phyloP scores from a whole-genome alignment of 2,888 invertebrate genomes.

The Coleophora flavipennella region DNA sequence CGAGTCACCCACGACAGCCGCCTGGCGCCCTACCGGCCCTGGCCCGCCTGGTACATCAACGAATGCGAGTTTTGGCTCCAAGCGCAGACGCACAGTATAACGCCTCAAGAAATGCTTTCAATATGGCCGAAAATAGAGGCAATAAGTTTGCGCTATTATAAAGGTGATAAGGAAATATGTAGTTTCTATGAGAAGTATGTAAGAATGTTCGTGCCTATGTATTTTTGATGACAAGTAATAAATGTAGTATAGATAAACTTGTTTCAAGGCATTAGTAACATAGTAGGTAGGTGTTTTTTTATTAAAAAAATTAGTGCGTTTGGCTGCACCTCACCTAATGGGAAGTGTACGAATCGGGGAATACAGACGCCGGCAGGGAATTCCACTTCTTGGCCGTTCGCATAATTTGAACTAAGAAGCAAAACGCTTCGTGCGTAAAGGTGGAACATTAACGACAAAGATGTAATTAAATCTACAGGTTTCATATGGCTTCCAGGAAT shows the following conservation, averaged over 20 bases:
- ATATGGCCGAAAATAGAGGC: conserved; percentile 29
- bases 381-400: too few relatives aligned
- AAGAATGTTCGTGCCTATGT: conserved; percentile 18
- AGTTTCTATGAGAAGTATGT: conserved; percentile 20
- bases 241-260: too few relatives aligned
- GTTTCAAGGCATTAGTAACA: too few relatives aligned
- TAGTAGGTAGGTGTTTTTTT: too few relatives aligned
- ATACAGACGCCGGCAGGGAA: too few relatives aligned
- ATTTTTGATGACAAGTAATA: neutral
- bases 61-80: conserved; percentile 37
- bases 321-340: too few relatives aligned
- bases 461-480: too few relatives aligned
- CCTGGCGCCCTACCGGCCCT: conserved; percentile 47
- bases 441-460: too few relatives aligned
- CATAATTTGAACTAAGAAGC: too few relatives aligned
- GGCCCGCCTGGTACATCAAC: conserved; percentile 20
- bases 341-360: too few relatives aligned
- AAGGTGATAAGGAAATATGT: conserved; percentile 20
- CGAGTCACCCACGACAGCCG: conserved; percentile 70
- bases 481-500: neutral
- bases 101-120: conserved; percentile 26
- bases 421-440: too few relatives aligned
- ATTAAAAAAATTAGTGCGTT: too few relatives aligned
- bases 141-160: neutral
- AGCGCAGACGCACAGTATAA: conserved; percentile 36